A percentile compares a stretch with the other conserved stretches of the same genome.
phyloP scores from a whole-genome alignment of 2,797 vertebrate genomes.

The Ctenochaetus hawaiiensis region DNA sequence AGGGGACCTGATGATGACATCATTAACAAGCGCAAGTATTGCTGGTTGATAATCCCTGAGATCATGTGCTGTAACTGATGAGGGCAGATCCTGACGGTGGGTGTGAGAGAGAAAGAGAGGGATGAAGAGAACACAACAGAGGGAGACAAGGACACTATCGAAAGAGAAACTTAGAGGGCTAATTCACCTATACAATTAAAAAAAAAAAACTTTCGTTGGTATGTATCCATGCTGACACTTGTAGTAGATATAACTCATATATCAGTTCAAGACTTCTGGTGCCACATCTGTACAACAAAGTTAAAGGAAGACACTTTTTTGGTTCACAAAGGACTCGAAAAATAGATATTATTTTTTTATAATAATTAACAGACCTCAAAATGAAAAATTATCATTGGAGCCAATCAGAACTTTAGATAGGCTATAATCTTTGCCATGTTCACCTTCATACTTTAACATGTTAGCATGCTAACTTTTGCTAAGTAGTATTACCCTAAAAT shows the following conservation, averaged over 20 bases:
- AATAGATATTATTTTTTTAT: no score
- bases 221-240: neutral
- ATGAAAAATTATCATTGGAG: no score
- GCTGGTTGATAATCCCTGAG: conserved; percentile 71
- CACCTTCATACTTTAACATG: neutral
- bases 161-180: neutral
- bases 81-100: conserved; percentile 43
- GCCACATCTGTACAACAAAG: neutral
- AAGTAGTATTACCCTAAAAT: neutral
- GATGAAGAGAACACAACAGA: conserved; percentile 10
- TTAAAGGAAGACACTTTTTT: neutral
- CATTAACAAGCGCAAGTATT: conserved; percentile 64
- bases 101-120: conserved; percentile 30
- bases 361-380: no score
- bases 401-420: no score
- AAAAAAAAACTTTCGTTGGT: neutral
- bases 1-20: conserved; percentile 78
- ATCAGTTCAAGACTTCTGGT: neutral
- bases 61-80: conserved; percentile 60
- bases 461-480: neutral
- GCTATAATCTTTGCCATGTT: neutral
- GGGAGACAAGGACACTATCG: neutral
- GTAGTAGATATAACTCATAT: neutral
- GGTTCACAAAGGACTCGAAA: no score
- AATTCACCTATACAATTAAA: neutral